A percentile compares a stretch with the other conserved stretches of the same genome.
These are phyloP conservation scores for Hyperoplus immaculatus DNA, from an alignment of 2,797 vertebrate genomes.

Conservation along the genomic window DNA sequence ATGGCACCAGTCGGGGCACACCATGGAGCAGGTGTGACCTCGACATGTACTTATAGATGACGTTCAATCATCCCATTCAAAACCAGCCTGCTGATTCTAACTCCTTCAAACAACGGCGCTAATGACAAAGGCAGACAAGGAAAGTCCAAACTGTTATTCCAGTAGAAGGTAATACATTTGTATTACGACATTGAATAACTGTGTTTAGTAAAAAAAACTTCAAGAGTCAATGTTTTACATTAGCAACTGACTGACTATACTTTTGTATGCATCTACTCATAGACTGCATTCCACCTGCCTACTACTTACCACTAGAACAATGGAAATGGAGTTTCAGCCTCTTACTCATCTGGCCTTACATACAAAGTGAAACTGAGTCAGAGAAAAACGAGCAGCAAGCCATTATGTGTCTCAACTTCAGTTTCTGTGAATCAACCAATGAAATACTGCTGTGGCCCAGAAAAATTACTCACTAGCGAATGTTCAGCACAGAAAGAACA, in stretches of 20 bases:
- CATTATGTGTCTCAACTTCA: not conserved
- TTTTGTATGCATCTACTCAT: too few relatives aligned
- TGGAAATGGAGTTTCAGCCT: not conserved
- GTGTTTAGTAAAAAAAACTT: not conserved
- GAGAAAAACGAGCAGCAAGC: not conserved
- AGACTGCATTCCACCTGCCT: too few relatives aligned
- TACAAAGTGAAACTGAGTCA: slow-evolving; percentile 26
- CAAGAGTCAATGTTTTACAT: too few relatives aligned
- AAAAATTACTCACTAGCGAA: slow-evolving; percentile 40
- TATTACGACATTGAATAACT: not conserved
- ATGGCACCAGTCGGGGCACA: slow-evolving; percentile 69
- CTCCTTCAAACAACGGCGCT: slow-evolving; percentile 34
- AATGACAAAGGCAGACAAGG: not conserved
- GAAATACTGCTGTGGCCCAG: not conserved
- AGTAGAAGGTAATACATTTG: not conserved
- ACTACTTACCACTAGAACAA: slow-evolving; percentile 7
- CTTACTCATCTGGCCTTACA: slow-evolving; percentile 26
- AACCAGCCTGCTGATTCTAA: slow-evolving; percentile 44
- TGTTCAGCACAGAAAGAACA: slow-evolving; percentile 37
- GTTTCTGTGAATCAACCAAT: slow-evolving; percentile 18
- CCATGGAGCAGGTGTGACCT: slow-evolving; percentile 75
- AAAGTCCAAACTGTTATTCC: not conserved
- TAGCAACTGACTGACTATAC: too few relatives aligned
- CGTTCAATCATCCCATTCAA: slow-evolving; percentile 50
- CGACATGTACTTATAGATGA: slow-evolving; percentile 51